phyloP scores from a whole-genome alignment of 1,140 invertebrate species.

The Drosophila insularis region DNA sequence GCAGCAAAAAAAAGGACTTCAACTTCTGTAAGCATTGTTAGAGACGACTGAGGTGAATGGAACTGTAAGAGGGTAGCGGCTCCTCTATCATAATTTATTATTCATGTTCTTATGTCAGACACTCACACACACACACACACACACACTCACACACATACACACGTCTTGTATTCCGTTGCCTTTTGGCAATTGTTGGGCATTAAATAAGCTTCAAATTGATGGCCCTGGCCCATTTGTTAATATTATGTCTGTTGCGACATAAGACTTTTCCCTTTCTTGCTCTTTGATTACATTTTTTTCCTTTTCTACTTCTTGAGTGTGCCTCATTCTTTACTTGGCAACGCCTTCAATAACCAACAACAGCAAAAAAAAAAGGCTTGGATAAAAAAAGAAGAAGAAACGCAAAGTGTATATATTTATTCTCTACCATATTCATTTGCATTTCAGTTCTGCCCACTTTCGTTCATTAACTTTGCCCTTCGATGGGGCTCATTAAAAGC shows the following conservation, averaged over 20 bases:
- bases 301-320: no score
- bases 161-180: slow-evolving; percentile 23
- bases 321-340: slow-evolving; percentile 19
- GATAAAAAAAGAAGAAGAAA: not conserved
- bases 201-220: slow-evolving; percentile 79
- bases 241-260: slow-evolving; percentile 57
- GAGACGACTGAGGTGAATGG: not conserved
- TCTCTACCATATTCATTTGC: slow-evolving; percentile 56
- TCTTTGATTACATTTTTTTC: slow-evolving; percentile 64
- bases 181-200: slow-evolving; percentile 61
- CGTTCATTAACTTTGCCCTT: slow-evolving; percentile 67
- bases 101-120: slow-evolving; percentile 63
- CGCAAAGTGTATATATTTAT: slow-evolving; percentile 26
- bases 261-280: slow-evolving; percentile 34
- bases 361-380: not conserved
- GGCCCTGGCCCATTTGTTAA: slow-evolving; percentile 73
- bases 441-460: slow-evolving; percentile 30
- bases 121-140: slow-evolving; percentile 36
- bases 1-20: slow-evolving; percentile 34
- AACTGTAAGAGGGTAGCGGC: not conserved
- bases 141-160: not conserved
- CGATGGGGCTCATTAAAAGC: slow-evolving; percentile 44
- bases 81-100: slow-evolving; percentile 71
- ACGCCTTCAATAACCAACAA: slow-evolving; percentile 5
- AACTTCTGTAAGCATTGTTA: slow-evolving; percentile 2